Base-by-base conservation (phyloP, 2,888 invertebrate genomes). In the Baronia brevicornis region DNA sequence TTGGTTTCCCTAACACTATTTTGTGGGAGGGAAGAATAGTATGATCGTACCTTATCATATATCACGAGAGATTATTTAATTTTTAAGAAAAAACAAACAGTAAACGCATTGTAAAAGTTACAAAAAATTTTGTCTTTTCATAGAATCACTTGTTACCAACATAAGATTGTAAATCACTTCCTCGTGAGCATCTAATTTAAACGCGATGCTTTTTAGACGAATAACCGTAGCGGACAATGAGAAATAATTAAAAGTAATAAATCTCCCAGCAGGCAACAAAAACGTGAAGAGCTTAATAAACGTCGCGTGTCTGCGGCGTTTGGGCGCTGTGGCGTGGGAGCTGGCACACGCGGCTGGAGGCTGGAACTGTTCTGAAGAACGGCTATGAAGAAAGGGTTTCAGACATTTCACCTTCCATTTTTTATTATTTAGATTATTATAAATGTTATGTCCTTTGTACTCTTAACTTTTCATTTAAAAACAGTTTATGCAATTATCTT, bases 221-320 rank as follows among this genome's bases (percentile, higher is more conserved):
- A 67, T 67, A 71, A 61, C 64, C 63, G 60, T 51, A 44, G 64
- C 69, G 72, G 68, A 80, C 79, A 82, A 80, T 79, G 78, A 74
- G 73, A 74, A 75, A 78, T 84, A 84, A 84, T 84, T 82, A 84
- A 82, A 82, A 80, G 80, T 80, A 78, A 82, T 82, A 84, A 84
- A 84, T 84, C 82, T 84, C 80, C 46, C 78, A 59, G 73, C 78
- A 71, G 79, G 80, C 71, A 77, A 78, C 80, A 79, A 78, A 77
- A 79, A 78, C 71, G 69, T 68, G 75, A 74, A 75, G 77, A 69
- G 74, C 74, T 80, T 80, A 78, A 79, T 75, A 79, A 73, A 72
- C 75, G 78, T 78, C 73, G 80, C 79, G 68, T 77, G 79, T 71
- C 70, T 69, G 68, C 50, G 72, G 68, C 49, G 48, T 31, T 14